Evolutionary conservation across 2,797 vertebrate genomes (phyloP).

Genomic region (Centroberyx gerrardi): DNA sequence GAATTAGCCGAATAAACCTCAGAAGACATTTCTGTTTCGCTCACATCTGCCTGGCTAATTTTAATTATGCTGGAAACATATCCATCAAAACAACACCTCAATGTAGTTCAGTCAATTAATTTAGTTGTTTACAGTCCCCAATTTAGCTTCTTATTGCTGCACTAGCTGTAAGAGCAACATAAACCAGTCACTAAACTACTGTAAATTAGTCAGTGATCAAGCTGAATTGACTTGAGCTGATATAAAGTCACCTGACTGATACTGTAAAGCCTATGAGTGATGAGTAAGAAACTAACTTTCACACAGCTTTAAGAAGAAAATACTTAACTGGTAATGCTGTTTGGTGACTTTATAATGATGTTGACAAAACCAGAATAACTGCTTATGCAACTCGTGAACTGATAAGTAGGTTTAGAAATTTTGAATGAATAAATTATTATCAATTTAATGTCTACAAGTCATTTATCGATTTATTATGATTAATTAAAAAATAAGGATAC

Average conservation of each 20-base stretch:
- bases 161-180: constrained; percentile 33
- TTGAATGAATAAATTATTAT: too few relatives aligned
- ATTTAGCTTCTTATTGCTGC: constrained; percentile 43
- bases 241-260: too few relatives aligned
- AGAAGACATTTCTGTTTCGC: constrained; percentile 34
- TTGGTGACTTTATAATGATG: too few relatives aligned
- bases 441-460: too few relatives aligned
- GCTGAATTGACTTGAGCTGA: neutral
- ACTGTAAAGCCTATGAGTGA: too few relatives aligned
- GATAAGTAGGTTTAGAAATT: too few relatives aligned
- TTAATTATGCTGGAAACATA: constrained; percentile 51
- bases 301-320: neutral
- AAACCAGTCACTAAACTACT: neutral
- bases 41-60: constrained; percentile 72
- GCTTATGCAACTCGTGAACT: too few relatives aligned
- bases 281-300: constrained; percentile 12
- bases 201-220: constrained; percentile 1
- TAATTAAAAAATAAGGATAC: too few relatives aligned
- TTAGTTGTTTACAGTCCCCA: constrained; percentile 44
- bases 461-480: too few relatives aligned
- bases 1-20: constrained; percentile 55
- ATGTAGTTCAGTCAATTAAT: constrained; percentile 54
- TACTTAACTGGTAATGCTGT: neutral
- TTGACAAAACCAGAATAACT: too few relatives aligned
- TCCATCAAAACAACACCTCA: constrained; percentile 41